Percentiles rank a stretch among this genome's conserved stretches.
Conservation (phyloP, 2,888 invertebrate species). For the Chloromyia formosa region DNA sequence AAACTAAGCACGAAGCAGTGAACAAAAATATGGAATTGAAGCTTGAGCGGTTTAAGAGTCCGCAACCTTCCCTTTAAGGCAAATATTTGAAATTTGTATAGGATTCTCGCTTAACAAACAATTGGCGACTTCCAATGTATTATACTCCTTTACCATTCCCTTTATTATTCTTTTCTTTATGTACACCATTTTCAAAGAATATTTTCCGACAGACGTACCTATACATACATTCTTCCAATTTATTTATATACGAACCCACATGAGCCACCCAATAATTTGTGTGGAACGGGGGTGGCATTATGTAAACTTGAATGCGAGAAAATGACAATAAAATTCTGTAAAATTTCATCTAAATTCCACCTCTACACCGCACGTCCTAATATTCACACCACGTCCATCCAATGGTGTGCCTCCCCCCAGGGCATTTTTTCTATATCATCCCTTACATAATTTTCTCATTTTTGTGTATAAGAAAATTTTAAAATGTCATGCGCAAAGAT, state of each 20-base stretch:
- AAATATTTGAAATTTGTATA: no score
- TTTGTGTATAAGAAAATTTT: constrained; percentile 42
- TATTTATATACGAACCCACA: background rate
- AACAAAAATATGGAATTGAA: no score
- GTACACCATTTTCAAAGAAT: background rate
- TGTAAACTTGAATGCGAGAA: constrained; percentile 31
- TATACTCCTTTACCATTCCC: no score
- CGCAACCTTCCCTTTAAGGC: no score
- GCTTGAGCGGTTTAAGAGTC: no score
- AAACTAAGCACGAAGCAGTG: no score
- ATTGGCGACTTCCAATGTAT: no score
- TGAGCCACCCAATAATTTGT: constrained; percentile 18
- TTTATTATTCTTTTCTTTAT: background rate
- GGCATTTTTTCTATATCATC: background rate
- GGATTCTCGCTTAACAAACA: no score
- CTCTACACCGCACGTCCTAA: background rate
- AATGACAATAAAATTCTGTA: constrained; percentile 26
- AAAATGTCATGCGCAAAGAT: constrained; percentile 46
- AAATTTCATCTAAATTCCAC: constrained; percentile 21
- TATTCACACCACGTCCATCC: constrained; percentile 9
- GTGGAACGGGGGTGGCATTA: constrained; percentile 12
- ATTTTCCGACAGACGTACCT: background rate
- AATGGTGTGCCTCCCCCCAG: background rate
- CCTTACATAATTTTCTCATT: constrained; percentile 42
- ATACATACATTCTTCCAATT: background rate